phyloP scores from a whole-genome alignment of 2,797 vertebrate genomes.

The Molossus molossus region DNA sequence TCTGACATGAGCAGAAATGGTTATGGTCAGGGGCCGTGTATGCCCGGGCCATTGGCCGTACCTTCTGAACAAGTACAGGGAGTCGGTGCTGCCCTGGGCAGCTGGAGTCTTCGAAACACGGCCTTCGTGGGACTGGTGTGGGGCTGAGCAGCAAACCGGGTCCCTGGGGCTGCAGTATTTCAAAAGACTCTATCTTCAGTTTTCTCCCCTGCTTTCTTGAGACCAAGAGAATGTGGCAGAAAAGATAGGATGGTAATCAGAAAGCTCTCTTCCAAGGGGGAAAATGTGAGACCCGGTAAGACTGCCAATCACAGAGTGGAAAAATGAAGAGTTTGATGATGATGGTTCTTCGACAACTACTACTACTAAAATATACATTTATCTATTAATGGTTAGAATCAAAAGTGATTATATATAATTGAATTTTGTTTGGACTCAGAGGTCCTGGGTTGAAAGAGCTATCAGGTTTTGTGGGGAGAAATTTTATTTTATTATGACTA shows the following conservation, averaged over 20 bases:
- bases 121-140: background rate
- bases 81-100: background rate
- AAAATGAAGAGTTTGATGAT: background rate
- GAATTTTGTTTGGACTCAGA: conserved; percentile 34
- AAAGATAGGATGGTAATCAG: background rate
- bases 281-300: background rate
- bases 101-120: background rate
- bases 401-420: background rate
- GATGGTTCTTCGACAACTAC: background rate
- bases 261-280: background rate
- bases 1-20: background rate
- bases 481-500: conserved; percentile 37
- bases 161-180: background rate
- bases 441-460: conserved; percentile 6
- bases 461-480: background rate
- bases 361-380: background rate
- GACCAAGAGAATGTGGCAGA: background rate
- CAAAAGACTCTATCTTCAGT: background rate
- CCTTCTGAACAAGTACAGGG: background rate
- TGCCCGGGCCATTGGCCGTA: background rate
- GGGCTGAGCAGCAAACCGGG: background rate
- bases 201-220: background rate
- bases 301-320: background rate
- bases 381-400: background rate
- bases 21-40: background rate